A percentile compares a stretch with the other conserved stretches of the same genome.
Evolutionary conservation across 2,888 invertebrate species (phyloP).

Genomic region (Orchesella flavescens): DNA sequence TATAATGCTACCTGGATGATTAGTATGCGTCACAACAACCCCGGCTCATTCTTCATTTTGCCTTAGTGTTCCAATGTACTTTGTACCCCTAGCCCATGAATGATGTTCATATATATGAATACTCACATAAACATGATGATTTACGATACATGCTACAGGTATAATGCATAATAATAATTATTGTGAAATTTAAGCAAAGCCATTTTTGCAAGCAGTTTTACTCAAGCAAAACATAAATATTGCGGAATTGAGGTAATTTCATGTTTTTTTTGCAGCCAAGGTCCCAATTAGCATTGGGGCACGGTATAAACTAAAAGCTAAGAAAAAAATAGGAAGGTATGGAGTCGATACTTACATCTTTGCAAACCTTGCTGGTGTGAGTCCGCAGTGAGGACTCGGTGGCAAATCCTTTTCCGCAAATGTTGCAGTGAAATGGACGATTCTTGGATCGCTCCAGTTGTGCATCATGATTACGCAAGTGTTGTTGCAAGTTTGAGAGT

Average conservation of each 20-base stretch:
- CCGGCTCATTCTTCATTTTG: conserved; percentile 55
- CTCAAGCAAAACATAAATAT: not conserved
- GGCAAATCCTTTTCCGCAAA: conserved; percentile 96
- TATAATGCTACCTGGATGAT: conserved; percentile 50
- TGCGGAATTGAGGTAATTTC: too few relatives aligned
- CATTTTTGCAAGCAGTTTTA: too few relatives aligned
- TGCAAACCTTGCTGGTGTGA: conserved; percentile 93
- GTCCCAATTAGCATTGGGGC: not conserved
- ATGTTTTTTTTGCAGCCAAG: too few relatives aligned
- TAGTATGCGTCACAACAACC: conserved; percentile 65
- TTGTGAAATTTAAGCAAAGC: not conserved
- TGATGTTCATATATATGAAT: not conserved
- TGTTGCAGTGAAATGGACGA: conserved; percentile 95
- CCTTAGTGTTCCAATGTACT: conserved; percentile 1
- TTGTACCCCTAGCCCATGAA: not conserved
- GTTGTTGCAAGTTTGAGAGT: conserved; percentile 95
- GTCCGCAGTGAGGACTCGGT: conserved; percentile 96
- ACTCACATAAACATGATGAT: conserved; percentile 16
- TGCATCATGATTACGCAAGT: conserved; percentile 95
- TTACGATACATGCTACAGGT: conserved; percentile 54
- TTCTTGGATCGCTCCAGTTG: conserved; percentile 96
- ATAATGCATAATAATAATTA: not conserved
- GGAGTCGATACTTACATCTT: conserved; percentile 25
- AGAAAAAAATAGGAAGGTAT: not conserved
- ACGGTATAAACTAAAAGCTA: not conserved